Evolutionary conservation across 2,888 invertebrate species (phyloP).

Genomic region (Sinohyriopsis cumingii): DNA sequence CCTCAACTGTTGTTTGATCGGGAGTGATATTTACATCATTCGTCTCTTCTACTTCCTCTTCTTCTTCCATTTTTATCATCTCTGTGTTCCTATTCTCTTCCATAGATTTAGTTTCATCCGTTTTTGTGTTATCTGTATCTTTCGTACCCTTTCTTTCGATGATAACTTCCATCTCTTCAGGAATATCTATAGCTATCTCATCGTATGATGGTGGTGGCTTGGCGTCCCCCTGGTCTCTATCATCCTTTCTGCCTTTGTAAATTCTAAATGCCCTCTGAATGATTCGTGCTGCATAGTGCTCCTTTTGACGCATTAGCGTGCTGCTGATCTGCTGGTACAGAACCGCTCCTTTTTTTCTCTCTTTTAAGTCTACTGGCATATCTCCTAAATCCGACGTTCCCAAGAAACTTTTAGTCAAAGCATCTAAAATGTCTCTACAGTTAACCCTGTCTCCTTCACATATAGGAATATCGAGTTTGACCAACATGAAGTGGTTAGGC

Average conservation of each 20-base stretch:
- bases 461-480: slow-evolving; percentile 98
- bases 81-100: slow-evolving; percentile 23
- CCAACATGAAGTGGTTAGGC: slow-evolving; percentile 98
- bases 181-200: slow-evolving; percentile 33
- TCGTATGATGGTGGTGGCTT: slow-evolving; percentile 44
- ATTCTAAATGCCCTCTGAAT: slow-evolving; percentile 97
- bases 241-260: slow-evolving; percentile 67
- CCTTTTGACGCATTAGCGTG: slow-evolving; percentile 95
- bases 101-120: slow-evolving; percentile 12
- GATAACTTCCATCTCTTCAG: slow-evolving; percentile 19
- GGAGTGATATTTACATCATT: slow-evolving; percentile 10
- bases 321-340: slow-evolving; percentile 96
- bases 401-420: slow-evolving; percentile 98
- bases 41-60: slow-evolving; percentile 15
- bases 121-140: slow-evolving; percentile 8
- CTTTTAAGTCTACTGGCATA: slow-evolving; percentile 38
- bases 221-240: slow-evolving; percentile 10
- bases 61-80: slow-evolving; percentile 13
- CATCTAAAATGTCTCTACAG: slow-evolving; percentile 98
- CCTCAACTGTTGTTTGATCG: slow-evolving; percentile 52
- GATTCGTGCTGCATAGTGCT: slow-evolving; percentile 95
- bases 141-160: slow-evolving; percentile 67
- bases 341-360: slow-evolving; percentile 78
- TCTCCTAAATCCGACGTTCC: slow-evolving; percentile 87
- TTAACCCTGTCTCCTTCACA: slow-evolving; percentile 97